A percentile compares a stretch with the other conserved stretches of the same genome.
These are phyloP conservation scores for Pseudochirops cupreus DNA, from an alignment of 2,797 vertebrate genomes.

Conservation along the genomic window DNA sequence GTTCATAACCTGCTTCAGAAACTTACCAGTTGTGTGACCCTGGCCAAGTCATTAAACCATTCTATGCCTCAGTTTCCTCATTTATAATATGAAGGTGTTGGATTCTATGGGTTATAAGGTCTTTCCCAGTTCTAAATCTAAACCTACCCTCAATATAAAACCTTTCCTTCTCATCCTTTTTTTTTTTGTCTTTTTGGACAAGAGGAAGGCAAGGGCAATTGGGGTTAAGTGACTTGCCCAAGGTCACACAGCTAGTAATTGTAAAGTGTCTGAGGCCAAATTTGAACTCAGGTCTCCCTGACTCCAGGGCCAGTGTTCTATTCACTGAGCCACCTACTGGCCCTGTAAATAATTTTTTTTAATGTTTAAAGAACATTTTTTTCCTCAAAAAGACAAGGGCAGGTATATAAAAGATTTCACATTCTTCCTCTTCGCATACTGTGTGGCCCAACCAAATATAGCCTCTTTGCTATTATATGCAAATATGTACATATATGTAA, in stretches of 20 bases:
- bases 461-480: not conserved
- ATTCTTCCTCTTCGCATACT: not conserved
- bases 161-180: not conserved
- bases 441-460: not conserved
- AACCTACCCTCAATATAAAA: not conserved
- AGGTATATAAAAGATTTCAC: not conserved
- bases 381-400: not conserved
- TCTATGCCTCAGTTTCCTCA: not conserved
- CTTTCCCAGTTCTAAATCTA: not conserved
- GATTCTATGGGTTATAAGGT: not conserved
- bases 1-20: not conserved
- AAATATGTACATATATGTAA: not conserved
- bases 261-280: too few species aligned
- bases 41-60: not conserved
- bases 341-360: too few species aligned
- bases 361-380: too few species aligned
- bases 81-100: not conserved
- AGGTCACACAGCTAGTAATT: too few species aligned
- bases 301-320: too few species aligned
- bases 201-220: too few species aligned
- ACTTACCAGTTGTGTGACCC: not conserved
- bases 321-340: too few species aligned
- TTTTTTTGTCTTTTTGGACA: too few species aligned
- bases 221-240: too few species aligned
- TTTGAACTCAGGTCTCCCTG: too few species aligned